Base-by-base conservation (phyloP, 2,113 vertebrate genomes). In the Spea bombifrons region DNA sequence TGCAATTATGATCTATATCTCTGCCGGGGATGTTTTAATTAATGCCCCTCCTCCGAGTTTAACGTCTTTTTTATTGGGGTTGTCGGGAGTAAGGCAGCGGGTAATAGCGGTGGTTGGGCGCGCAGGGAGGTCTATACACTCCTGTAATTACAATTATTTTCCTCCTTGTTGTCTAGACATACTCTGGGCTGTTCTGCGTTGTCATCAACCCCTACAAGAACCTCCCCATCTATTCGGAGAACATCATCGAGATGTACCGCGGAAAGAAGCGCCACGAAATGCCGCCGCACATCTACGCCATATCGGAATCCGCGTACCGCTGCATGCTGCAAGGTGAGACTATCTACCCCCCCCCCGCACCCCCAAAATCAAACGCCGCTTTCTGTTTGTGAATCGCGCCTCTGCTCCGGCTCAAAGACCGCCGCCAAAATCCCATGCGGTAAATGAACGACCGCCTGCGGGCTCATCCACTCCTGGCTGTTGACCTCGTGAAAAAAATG, bases 191-290 rank as follows among this genome's bases (percentile, higher is more conserved):
- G 85, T 99, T 99, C 92, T 99, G 97, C 3, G 97, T 99, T 81
- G 97, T 99, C 80, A 98, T 99, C 86, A 99, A 99, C 76, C 97
- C 97, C 61, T 99, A 99, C 91, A 99, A 99, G 91, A 97, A 99
- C 87, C 95, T 99, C 50, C 97, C 97, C 4, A 99, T 99, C 84
- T 99, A 99, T 83, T 97, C 97, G 0, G 97, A 99, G 83, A 98
- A 98, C 84, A 99, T 99, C 71, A 97, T 99, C 0, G 96, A 99
- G 86, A 99, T 99, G 97, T 99, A 99, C 90, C 87, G 96, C 75
- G 97, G 97, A 67, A 99, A 98, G 88, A 99, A 99, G 82, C 95
- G 97, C 73, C 97, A 99, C 0, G 97, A 99, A 84, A 98, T 99
- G 96, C 97, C 97, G 0, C 97, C 97, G 0, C 97, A 99, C 88